Evolutionary conservation across 2,113 vertebrate genomes (phyloP), one percentile per base, ranked within the genome.

Genomic region (Picathartes gymnocephalus): DNA sequence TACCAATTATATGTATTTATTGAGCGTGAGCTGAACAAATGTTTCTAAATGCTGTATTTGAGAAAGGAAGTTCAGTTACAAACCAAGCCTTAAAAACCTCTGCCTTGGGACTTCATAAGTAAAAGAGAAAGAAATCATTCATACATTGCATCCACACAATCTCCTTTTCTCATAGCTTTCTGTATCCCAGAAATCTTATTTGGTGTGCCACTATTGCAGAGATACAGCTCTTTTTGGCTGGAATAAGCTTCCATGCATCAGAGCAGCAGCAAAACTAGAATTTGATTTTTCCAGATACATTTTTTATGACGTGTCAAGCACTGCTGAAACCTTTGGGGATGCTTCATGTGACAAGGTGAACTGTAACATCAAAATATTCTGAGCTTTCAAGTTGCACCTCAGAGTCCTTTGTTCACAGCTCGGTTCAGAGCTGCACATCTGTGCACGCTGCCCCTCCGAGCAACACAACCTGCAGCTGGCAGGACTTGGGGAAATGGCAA

Each of bases 41-140:
- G 51, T 82, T 92, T 94, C 4, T 86, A 78, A 90, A 37, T 82
- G 42, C 54, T 80, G 15, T 57, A 58, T 77, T 70, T 88, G 82
- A 86, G 77, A 91, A 71, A 81, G 83, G 51, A 92, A 86, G 77
- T 53, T 94, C 65, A 51, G 60, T 89, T 92, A 72, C 81, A 92
- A 57, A 72, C 40, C 45, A 48, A 62, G 8, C 23, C 30, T 68
- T 79, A 74, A 44, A 37, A 79, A 40, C 31, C 23, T 87, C 62
- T 92, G 66, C 21, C 61, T 85, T 89, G 65, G 66, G 89, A 92
- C 66, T 85, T 85, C 13, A 2, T 50, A n/a, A 92, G 31, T 56
- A 50, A 76, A 86, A 66, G 35, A 35, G n/a, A 73, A 81, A 66
- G 24, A 92, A 90, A 81, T 47, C 11, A 18, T 73, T 86, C 25